Evolutionary conservation across 2,113 vertebrate genomes (phyloP).

Genomic region (Cephalopholis sonnerati): DNA sequence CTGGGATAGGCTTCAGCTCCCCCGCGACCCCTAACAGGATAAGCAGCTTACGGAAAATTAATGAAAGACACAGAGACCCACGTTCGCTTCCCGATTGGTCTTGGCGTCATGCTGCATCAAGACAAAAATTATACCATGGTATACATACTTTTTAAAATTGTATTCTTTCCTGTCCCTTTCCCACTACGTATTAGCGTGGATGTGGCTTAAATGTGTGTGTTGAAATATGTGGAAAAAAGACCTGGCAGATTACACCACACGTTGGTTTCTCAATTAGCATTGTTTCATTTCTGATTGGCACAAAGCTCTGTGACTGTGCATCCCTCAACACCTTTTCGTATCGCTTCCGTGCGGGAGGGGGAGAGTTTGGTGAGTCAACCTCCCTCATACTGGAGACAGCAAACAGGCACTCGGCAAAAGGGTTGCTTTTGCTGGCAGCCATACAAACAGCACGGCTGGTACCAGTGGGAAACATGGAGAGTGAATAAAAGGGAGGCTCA

Average conservation of each 20-base stretch:
- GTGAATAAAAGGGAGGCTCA: slow-evolving; percentile 43
- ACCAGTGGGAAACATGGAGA: slow-evolving; percentile 33
- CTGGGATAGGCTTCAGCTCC: too few species aligned
- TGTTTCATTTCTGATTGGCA: slow-evolving; percentile 37
- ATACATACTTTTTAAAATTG: too few species aligned
- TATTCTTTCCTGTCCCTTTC: too few species aligned
- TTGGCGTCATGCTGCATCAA: too few species aligned
- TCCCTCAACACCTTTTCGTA: neutral
- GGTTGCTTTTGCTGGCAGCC: slow-evolving; percentile 55
- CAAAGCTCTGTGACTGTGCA: slow-evolving; percentile 42
- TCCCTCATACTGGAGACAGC: slow-evolving; percentile 40
- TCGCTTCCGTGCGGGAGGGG: slow-evolving; percentile 1
- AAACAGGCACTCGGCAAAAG: slow-evolving; percentile 46
- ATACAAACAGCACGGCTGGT: slow-evolving; percentile 53
- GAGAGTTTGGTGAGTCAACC: slow-evolving; percentile 30
- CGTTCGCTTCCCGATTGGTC: too few species aligned
- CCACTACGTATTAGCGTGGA: too few species aligned
- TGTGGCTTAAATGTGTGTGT: too few species aligned
- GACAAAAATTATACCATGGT: too few species aligned
- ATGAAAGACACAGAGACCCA: too few species aligned
- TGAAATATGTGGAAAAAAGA: slow-evolving; percentile 51
- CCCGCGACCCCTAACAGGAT: too few species aligned
- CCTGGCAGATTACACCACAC: slow-evolving; percentile 31
- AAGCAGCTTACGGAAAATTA: too few species aligned
- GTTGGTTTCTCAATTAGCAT: slow-evolving; percentile 10